Base-by-base conservation (phyloP, 2,797 vertebrate species). In the Sebastes ruberrimus region DNA sequence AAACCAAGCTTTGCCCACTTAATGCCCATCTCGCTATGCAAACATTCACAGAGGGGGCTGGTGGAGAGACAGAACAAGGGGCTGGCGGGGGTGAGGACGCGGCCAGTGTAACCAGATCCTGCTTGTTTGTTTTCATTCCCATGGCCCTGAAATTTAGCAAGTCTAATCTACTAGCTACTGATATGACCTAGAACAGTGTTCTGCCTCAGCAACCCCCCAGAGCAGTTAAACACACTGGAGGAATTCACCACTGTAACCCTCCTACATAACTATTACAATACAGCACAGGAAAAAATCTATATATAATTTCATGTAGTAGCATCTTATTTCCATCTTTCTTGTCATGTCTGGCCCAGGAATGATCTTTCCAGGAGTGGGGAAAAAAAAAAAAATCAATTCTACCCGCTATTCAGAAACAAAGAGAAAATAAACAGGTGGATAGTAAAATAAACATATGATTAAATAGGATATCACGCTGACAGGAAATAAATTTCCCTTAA, bases 111-210 rank as follows among this genome's bases (percentile, higher is more conserved):
- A 93, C 89, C 87, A 86, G 88, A 92, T 83, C 86, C 69, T 57
- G 46, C 79, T 84, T 89, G 91, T 94, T 94, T 94, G 92, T 93
- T 94, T 95, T 94, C 82, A 89, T 95, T 94, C 92, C 87, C 95
- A 95, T 91, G 92, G 90, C 91, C 94, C 92, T 90, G 84, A 91
- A 88, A 93, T 91, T 93, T 93, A 94, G 92, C 91, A 88, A 88
- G 90, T 92, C 82, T 89, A 90, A 93, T 93, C 89, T 84, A 84
- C 78, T n/a, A 38, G 87, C 87, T 84, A 76, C 93, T 91, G 92
- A 93, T 90, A 82, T 84, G 88, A 90, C 85, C 82, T 81, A 81
- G 86, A 89, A 78, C 65, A 83, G 88, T 62, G 83, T 73, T 92
- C 83, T 67, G 81, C 88, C 86, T 87, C 71, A 88, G 73, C 78